Percentiles rank a stretch among this genome's conserved stretches.
Evolutionary conservation across 2,797 vertebrate genomes (phyloP).

Genomic region (Pogonophryne albipinna): DNA sequence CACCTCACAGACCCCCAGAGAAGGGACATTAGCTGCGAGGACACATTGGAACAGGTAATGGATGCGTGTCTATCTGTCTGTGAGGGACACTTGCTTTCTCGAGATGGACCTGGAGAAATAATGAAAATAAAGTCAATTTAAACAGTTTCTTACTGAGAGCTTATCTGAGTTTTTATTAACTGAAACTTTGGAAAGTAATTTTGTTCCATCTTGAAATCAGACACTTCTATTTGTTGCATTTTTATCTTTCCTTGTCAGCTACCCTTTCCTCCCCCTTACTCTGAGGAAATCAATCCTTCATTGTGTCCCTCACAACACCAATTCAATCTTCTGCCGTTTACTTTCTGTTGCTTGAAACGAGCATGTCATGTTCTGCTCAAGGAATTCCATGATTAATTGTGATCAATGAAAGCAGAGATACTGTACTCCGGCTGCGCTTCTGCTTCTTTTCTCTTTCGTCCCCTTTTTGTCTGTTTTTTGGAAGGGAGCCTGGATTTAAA

Average conservation of each 20-base stretch:
- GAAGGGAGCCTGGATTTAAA: conserved; percentile 70
- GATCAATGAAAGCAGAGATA: conserved; percentile 44
- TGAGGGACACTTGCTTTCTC: conserved; percentile 10
- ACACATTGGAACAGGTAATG: conserved; percentile 39
- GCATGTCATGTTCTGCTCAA: conserved; percentile 46
- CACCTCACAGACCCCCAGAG: conserved; percentile 31
- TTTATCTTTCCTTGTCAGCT: background rate
- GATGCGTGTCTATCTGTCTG: conserved; percentile 15
- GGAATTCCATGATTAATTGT: conserved; percentile 58
- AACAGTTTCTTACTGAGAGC: conserved; percentile 7
- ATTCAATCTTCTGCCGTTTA: conserved; percentile 19
- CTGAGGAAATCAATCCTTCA: background rate
- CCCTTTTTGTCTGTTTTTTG: conserved; percentile 50
- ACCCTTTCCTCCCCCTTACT: conserved; percentile 19
- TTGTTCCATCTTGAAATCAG: conserved; percentile 11
- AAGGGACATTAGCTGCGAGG: conserved; percentile 39
- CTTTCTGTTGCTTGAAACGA: conserved; percentile 42
- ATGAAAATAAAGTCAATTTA: conserved; percentile 27
- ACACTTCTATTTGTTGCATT: conserved; percentile 17
- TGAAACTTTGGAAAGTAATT: conserved; percentile 17
- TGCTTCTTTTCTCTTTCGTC: conserved; percentile 44
- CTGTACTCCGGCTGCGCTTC: conserved; percentile 23
- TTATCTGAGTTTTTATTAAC: conserved; percentile 29
- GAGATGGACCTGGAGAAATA: conserved; percentile 4
- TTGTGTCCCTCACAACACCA: conserved; percentile 17